A percentile compares a stretch with the other conserved stretches of the same genome.
Conservation (phyloP, 1,140 invertebrate genomes). For the Pararge aegeria region DNA sequence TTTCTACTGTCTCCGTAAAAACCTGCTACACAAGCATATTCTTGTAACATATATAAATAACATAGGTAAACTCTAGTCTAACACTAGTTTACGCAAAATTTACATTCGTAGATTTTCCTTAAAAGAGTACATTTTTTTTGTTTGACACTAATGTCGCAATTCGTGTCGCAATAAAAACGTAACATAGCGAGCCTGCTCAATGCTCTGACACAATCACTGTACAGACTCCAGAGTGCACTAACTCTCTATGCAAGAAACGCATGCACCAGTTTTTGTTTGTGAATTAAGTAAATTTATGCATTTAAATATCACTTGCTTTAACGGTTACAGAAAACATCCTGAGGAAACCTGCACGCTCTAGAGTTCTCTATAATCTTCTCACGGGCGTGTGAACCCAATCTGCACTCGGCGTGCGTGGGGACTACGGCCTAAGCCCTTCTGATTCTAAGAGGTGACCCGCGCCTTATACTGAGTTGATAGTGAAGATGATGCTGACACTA, state of each 20-base stretch:
- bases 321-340: background rate
- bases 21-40: no score
- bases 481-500: no score
- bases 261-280: background rate
- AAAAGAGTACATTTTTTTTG: background rate
- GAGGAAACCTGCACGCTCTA: background rate
- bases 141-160: background rate
- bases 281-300: background rate
- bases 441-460: background rate
- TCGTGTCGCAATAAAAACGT: conserved; percentile 3
- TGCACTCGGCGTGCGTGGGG: background rate
- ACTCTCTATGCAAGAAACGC: background rate
- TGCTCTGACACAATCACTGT: conserved; percentile 4
- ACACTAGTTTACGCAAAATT: background rate
- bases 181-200: background rate
- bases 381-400: background rate
- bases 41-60: no score
- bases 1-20: no score
- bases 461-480: background rate
- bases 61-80: background rate
- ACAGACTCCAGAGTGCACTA: background rate
- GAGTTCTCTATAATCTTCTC: background rate
- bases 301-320: background rate
- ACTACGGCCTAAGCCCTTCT: background rate
- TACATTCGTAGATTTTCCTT: background rate